Conservation (phyloP, 1,140 invertebrate genomes). For the Diabrotica virgifera region DNA sequence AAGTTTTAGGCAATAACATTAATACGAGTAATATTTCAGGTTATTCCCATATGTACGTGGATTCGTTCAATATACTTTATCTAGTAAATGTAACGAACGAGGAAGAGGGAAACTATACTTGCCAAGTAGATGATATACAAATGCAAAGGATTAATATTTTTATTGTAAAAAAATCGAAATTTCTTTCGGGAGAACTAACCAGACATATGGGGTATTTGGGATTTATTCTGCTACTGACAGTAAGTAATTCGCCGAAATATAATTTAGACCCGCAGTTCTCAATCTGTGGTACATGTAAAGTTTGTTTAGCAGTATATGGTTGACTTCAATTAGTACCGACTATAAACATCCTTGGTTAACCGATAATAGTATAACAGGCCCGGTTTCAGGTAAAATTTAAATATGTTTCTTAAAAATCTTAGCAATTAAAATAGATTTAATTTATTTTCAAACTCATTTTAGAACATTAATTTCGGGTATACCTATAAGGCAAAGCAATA, state of each 20-base stretch:
- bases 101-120: conserved; percentile 58
- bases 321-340: neutral
- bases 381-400: too few species aligned
- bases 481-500: too few species aligned
- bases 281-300: neutral
- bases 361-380: too few species aligned
- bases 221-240: conserved; percentile 53
- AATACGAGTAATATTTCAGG: conserved; percentile 1
- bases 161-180: conserved; percentile 38
- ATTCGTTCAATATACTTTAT: conserved; percentile 57
- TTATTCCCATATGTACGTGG: conserved; percentile 52
- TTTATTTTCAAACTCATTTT: too few species aligned
- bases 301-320: neutral
- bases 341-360: neutral
- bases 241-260: conserved; percentile 16
- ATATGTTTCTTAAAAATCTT: too few species aligned
- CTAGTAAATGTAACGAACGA: conserved; percentile 52
- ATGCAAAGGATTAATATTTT: conserved; percentile 54
- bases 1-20: too few species aligned
- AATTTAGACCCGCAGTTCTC: too few species aligned
- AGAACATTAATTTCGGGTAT: too few species aligned
- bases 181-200: conserved; percentile 47
- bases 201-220: conserved; percentile 56
- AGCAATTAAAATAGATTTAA: too few species aligned
- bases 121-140: conserved; percentile 51